Evolutionary conservation across 1,140 invertebrate genomes (phyloP), one percentile per base, ranked within the genome.

Genomic region (Tribolium madens): DNA sequence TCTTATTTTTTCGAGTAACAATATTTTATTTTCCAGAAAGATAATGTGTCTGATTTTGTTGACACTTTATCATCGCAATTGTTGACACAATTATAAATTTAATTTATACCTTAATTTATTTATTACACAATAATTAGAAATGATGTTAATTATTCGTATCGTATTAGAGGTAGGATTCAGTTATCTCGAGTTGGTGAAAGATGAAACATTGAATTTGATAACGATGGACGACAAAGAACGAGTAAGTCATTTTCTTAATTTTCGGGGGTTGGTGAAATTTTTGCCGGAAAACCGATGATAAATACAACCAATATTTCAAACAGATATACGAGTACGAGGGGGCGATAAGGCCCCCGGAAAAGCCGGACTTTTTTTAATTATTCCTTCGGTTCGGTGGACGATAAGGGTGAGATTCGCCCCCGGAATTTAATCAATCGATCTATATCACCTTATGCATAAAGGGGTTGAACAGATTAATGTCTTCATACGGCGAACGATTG

Each of bases 291-390:
- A 52, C 76, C 57, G 73, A 76, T 80, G 79, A 80, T 80, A 80
- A 80, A 80, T 80, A 80, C 69, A 78, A 48, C 73, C 74, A 78
- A 80, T 80, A 80, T 80, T 80, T 80, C 76, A 80, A 64, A 76
- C 78, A 80, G 79, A 80, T 78, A 77, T 75, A n/a, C 36, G 7
- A 9, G 36, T 2, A 42, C 76, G 18, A 64, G 50, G 76, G 73
- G 76, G 76, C 75, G 42, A 17, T 26, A 26, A n/a, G 7, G 7
- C 15, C 50, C 50, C 15, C 50, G 26, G 21, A 26, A 26, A 26
- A 26, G 21, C 21, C 21, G 21, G 21, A 26, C 33, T 69, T 78
- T 79, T 80, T 78, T 80, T 57, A 70, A 70, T 70, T 70, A 70
- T 70, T 70, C 15, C 21, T 64, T 64, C 10, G 21, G 57, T 64